Percentiles rank a stretch among this genome's conserved stretches.
phyloP scores from a whole-genome alignment of 2,888 invertebrate species.

The Tolmerus cingulatus region DNA sequence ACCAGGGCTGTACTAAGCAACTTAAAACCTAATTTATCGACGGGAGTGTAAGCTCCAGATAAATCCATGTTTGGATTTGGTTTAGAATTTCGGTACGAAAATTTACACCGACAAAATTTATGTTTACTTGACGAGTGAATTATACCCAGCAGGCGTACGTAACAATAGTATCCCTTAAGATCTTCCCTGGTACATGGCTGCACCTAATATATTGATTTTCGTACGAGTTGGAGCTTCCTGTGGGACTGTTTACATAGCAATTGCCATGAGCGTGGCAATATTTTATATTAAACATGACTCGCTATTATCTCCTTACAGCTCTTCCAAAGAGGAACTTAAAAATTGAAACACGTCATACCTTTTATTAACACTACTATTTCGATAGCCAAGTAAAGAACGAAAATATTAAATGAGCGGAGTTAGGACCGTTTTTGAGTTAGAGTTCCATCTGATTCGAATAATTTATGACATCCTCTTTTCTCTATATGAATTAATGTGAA shows the following conservation, averaged over 20 bases:
- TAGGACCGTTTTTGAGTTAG: neutral
- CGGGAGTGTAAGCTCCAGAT: constrained; percentile 52
- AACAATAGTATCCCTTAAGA: constrained; percentile 16
- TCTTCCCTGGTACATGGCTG: neutral
- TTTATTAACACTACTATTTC: neutral
- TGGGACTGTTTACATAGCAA: constrained; percentile 22
- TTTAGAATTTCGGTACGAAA: constrained; percentile 25
- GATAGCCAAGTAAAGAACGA: neutral
- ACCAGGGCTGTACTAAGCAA: constrained; percentile 31
- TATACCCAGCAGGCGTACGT: constrained; percentile 21
- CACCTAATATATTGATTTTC: constrained; percentile 39
- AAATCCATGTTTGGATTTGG: constrained; percentile 52
- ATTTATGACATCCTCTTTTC: neutral
- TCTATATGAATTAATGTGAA: neutral
- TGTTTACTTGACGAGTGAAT: constrained; percentile 40
- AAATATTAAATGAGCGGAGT: neutral
- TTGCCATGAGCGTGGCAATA: neutral
- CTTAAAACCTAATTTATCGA: constrained; percentile 50
- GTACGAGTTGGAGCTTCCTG: neutral
- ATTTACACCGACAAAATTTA: constrained; percentile 36
- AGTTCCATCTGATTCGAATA: neutral
- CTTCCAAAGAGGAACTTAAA: neutral
- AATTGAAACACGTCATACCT: neutral
- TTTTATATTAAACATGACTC: constrained; percentile 11
- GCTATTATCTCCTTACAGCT: constrained; percentile 19